These are phyloP conservation scores for Eupithecia insigniata DNA, from an alignment of 2,888 invertebrate species.

Conservation along the genomic window DNA sequence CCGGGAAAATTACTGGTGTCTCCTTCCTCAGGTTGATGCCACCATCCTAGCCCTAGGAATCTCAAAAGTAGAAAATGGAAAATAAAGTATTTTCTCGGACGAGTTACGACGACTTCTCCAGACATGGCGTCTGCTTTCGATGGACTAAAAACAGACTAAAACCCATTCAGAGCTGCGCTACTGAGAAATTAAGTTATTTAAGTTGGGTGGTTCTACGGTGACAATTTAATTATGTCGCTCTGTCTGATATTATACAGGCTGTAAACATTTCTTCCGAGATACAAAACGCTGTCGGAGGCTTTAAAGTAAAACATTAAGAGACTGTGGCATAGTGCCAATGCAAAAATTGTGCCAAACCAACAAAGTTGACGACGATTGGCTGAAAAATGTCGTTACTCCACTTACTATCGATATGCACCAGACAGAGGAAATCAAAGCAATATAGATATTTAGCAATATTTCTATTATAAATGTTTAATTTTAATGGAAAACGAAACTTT, in stretches of 20 bases:
- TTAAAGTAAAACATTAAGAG: slow-evolving; percentile 16
- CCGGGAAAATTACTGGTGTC: slow-evolving; percentile 70
- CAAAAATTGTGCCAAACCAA: slow-evolving; percentile 17
- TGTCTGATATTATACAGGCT: slow-evolving; percentile 33
- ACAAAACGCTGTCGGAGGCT: slow-evolving; percentile 6
- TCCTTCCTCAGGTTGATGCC: slow-evolving; percentile 76
- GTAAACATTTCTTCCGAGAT: slow-evolving; percentile 19
- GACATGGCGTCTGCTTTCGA: slow-evolving; percentile 43
- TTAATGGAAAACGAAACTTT: background rate
- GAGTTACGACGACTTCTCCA: slow-evolving; percentile 34
- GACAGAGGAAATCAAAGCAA: background rate
- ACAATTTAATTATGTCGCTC: slow-evolving; percentile 35
- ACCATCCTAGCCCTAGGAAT: slow-evolving; percentile 76
- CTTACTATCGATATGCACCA: background rate
- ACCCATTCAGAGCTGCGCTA: background rate
- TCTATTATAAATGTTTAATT: background rate
- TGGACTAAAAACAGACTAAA: background rate
- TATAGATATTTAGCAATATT: background rate
- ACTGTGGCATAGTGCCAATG: slow-evolving; percentile 24
- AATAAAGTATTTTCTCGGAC: slow-evolving; percentile 67
- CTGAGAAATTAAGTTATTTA: slow-evolving; percentile 30
- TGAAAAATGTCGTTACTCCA: slow-evolving; percentile 8
- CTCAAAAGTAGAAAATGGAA: slow-evolving; percentile 70
- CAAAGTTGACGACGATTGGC: slow-evolving; percentile 17
- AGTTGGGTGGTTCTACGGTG: slow-evolving; percentile 24